Percentiles rank a stretch among this genome's conserved stretches.
Conservation (phyloP, 2,888 invertebrate species). For the Lepeophtheirus nordmannii region DNA sequence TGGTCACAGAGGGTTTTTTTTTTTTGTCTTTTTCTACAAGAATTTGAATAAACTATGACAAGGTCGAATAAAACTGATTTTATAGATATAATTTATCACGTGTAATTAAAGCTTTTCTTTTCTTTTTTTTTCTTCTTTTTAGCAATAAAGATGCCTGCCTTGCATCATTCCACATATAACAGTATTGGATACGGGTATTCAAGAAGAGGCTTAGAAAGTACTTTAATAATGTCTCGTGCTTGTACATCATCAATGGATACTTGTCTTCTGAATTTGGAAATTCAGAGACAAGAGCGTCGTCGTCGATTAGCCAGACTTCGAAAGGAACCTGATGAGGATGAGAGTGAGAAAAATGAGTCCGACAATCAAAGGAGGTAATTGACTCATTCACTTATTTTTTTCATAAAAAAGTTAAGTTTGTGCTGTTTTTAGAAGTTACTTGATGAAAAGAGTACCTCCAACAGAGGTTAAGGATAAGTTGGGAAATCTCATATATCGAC, state of each 20-base stretch:
- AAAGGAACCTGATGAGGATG: conserved; percentile 4
- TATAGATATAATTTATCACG: background rate
- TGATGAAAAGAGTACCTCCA: background rate
- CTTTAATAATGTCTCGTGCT: background rate
- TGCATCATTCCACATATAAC: conserved; percentile 1
- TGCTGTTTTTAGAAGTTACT: background rate
- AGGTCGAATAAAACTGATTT: conserved; percentile 1
- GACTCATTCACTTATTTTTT: too few relatives aligned
- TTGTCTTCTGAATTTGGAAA: conserved; percentile 11
- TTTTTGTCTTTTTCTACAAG: too few relatives aligned
- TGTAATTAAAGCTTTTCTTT: conserved; percentile 6
- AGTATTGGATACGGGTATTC: background rate
- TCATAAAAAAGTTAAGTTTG: too few relatives aligned
- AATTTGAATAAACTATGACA: background rate
- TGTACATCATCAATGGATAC: background rate
- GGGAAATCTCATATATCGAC: conserved; percentile 14
- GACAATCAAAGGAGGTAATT: background rate
- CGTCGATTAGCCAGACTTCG: background rate
- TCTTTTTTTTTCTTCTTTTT: conserved; percentile 30
- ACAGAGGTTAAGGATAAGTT: conserved; percentile 10
- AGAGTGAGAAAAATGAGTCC: background rate
- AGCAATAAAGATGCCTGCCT: conserved; percentile 44
- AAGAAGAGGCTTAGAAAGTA: background rate
- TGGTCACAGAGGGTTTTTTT: too few relatives aligned
- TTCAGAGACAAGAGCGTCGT: conserved; percentile 14